Conservation (phyloP, 2,113 vertebrate species). For the Odobenus rosmarus region DNA sequence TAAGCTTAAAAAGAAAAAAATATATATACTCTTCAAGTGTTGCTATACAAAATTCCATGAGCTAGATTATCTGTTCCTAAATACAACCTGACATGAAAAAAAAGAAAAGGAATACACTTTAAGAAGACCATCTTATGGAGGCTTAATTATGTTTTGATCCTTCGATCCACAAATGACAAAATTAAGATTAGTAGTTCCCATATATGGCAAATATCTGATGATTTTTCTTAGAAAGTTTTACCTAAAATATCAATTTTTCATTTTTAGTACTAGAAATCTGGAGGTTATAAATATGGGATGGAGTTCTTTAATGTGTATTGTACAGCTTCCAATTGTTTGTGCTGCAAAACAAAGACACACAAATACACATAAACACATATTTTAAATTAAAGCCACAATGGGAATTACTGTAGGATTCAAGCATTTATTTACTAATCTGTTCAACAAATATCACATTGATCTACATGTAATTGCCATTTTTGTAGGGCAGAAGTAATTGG, state of each 20-base stretch:
- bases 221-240: background rate
- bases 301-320: background rate
- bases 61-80: background rate
- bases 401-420: background rate
- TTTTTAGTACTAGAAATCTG: background rate
- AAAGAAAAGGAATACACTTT: background rate
- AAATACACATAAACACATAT: background rate
- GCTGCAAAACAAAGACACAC: background rate
- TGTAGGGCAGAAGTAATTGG: background rate
- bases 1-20: background rate
- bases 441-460: background rate
- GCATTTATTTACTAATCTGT: background rate
- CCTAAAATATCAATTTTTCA: background rate
- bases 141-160: background rate
- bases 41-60: background rate
- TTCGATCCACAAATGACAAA: background rate
- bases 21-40: background rate
- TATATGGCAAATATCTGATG: background rate
- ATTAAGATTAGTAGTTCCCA: background rate
- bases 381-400: conserved; percentile 11
- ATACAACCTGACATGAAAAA: background rate
- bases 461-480: background rate
- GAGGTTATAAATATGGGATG: background rate
- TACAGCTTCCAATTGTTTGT: background rate
- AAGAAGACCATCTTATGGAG: background rate